Percentiles rank a stretch among this genome's conserved stretches.
Evolutionary conservation across 2,888 invertebrate species (phyloP).

Genomic region (Allygus modestus): DNA sequence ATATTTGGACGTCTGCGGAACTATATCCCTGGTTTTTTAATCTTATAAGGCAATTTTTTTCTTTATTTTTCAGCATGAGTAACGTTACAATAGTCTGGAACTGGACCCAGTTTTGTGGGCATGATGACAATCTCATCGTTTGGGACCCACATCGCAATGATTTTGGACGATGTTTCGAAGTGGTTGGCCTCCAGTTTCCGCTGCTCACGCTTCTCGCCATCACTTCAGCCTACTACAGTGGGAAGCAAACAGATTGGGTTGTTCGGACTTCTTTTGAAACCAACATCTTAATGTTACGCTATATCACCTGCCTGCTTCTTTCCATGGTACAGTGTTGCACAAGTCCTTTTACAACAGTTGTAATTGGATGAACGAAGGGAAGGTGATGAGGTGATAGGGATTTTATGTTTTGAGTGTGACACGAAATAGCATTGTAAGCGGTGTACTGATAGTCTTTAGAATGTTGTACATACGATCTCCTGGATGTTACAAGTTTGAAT

Average conservation of each 20-base stretch:
- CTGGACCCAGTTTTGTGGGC: conserved; percentile 87
- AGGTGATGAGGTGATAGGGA: no score
- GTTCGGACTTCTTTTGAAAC: conserved; percentile 81
- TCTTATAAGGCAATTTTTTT: no score
- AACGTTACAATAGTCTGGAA: conserved; percentile 76
- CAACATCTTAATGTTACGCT: conserved; percentile 81
- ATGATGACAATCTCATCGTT: conserved; percentile 81
- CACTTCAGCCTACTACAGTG: conserved; percentile 89
- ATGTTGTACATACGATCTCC: no score
- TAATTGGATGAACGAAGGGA: no score
- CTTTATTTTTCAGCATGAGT: conserved; percentile 3
- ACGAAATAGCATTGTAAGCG: no score
- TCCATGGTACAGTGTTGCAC: conserved; percentile 75
- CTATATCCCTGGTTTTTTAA: no score
- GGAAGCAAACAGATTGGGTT: conserved; percentile 81
- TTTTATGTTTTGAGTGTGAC: no score
- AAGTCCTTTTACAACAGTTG: no score
- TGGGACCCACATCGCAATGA: conserved; percentile 85
- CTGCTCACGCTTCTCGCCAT: conserved; percentile 84
- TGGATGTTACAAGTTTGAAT: no score
- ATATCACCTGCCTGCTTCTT: conserved; percentile 80
- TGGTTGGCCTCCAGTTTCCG: conserved; percentile 89
- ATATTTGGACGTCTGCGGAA: no score
- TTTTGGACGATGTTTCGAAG: conserved; percentile 91
- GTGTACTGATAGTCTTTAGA: no score